Percentiles rank a stretch among this genome's conserved stretches.
These are phyloP conservation scores for Drosophila peninsularis DNA, from an alignment of 2,888 invertebrate species.

Conservation along the genomic window DNA sequence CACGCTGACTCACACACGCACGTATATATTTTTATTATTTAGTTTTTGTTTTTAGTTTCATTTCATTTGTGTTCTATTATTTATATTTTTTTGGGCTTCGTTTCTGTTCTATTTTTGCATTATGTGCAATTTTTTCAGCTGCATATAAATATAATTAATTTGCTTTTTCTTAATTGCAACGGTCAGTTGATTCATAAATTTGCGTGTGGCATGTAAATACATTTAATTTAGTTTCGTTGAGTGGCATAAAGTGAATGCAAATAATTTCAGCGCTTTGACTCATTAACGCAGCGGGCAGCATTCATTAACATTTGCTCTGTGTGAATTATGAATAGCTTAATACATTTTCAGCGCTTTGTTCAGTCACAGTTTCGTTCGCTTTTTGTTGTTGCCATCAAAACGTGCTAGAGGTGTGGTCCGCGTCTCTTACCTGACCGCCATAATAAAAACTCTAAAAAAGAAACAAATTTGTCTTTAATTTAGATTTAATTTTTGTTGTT, in stretches of 20 bases:
- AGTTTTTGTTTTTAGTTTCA: conserved; percentile 22
- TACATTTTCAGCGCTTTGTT: conserved; percentile 51
- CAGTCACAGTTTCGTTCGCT: conserved; percentile 27
- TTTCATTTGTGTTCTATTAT: conserved; percentile 9
- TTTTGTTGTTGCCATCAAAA: conserved; percentile 23
- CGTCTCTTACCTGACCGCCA: conserved; percentile 36
- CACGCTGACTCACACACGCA: conserved; percentile 30
- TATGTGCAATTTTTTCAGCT: conserved; percentile 14
- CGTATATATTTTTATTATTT: conserved; percentile 52
- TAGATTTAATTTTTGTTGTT: conserved; percentile 31
- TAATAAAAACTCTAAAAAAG: conserved; percentile 26
- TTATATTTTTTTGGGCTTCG: conserved; percentile 36
- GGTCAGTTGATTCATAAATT: conserved; percentile 54
- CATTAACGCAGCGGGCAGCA: conserved; percentile 74
- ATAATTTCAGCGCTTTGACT: conserved; percentile 76
- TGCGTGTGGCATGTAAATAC: conserved; percentile 62
- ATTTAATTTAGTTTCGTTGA: conserved; percentile 55
- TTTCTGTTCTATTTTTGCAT: conserved; percentile 2
- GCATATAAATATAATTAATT: conserved; percentile 37
- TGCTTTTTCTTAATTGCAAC: conserved; percentile 29
- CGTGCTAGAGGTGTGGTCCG: conserved; percentile 56
- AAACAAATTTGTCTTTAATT: conserved; percentile 37
- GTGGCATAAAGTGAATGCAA: conserved; percentile 75
- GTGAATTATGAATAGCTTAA: conserved; percentile 60
- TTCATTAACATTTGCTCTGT: conserved; percentile 70